Evolutionary conservation across 2,113 vertebrate species (phyloP).

Genomic region (Campylorhamphus procurvoides): DNA sequence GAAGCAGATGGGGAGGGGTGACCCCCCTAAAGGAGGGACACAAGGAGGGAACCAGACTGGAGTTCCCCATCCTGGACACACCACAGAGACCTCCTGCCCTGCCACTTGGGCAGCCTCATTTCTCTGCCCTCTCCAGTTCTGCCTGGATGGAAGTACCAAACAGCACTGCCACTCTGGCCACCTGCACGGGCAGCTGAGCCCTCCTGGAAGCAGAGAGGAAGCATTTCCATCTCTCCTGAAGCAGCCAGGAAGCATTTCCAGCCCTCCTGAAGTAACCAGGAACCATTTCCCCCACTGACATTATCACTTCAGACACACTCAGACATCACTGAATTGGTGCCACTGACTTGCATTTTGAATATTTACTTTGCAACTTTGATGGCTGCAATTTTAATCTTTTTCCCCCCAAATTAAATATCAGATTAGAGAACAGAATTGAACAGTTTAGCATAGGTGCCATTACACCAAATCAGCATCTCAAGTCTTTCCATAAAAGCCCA

Average conservation of each 20-base stretch:
- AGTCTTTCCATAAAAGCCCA: neutral
- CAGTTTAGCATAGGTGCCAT: neutral
- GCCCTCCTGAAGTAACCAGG: neutral
- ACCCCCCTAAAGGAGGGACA: neutral
- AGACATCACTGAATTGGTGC: neutral
- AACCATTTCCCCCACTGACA: neutral
- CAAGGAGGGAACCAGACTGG: neutral
- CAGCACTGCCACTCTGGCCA: neutral
- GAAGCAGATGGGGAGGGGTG: neutral
- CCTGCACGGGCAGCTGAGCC: neutral
- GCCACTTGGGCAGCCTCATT: neutral
- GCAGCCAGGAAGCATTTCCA: neutral
- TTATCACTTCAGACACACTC: neutral
- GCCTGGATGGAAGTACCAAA: neutral
- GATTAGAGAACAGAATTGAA: neutral
- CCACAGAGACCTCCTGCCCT: neutral
- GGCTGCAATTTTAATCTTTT: neutral
- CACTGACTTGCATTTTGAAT: neutral
- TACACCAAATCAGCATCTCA: neutral
- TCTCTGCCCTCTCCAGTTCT: neutral
- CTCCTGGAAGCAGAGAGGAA: neutral
- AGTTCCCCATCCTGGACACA: neutral
- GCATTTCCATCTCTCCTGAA: too few species aligned
- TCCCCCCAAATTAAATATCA: neutral
- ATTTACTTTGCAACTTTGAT: neutral